phyloP scores from a whole-genome alignment of 2,888 invertebrate species.

The Drosophila nigricruria region DNA sequence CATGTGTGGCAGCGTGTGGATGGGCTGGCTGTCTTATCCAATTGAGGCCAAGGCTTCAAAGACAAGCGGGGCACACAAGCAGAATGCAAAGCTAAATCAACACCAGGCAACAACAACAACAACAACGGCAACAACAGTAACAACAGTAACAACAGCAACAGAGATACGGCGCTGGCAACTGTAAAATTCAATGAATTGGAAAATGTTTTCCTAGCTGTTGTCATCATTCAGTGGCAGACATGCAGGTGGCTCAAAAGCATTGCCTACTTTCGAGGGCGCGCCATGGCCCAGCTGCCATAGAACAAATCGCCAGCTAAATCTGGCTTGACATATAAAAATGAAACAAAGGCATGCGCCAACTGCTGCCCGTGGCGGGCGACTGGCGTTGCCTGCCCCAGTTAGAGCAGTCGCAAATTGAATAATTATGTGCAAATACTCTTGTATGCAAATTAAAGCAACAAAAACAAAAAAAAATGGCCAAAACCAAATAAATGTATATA shows the following conservation, averaged over 20 bases:
- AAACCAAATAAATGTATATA: conserved; percentile 20
- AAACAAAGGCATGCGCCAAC: conserved; percentile 42
- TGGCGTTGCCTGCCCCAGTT: conserved; percentile 22
- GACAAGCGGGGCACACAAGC: conserved; percentile 53
- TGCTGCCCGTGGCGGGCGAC: conserved; percentile 21
- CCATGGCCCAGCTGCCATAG: conserved; percentile 32
- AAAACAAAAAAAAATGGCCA: conserved; percentile 15
- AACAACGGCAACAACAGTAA: conserved; percentile 12
- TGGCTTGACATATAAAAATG: conserved; percentile 57
- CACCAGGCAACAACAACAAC: conserved; percentile 27
- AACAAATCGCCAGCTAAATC: conserved; percentile 62
- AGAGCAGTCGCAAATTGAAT: conserved; percentile 64
- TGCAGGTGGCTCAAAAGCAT: conserved; percentile 61
- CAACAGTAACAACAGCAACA: conserved; percentile 15
- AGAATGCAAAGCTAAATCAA: conserved; percentile 63
- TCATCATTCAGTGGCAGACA: conserved; percentile 71
- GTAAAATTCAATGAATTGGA: conserved; percentile 83
- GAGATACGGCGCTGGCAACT: conserved; percentile 61
- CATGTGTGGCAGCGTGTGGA: conserved; percentile 24
- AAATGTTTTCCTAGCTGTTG: conserved; percentile 79
- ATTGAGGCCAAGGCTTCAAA: conserved; percentile 62
- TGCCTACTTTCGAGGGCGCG: conserved; percentile 40
- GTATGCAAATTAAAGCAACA: conserved; percentile 46
- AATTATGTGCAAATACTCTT: conserved; percentile 64
- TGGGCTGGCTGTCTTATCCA: conserved; percentile 51